Conservation (phyloP, 2,797 vertebrate species). For the Pelodytes ibericus region DNA sequence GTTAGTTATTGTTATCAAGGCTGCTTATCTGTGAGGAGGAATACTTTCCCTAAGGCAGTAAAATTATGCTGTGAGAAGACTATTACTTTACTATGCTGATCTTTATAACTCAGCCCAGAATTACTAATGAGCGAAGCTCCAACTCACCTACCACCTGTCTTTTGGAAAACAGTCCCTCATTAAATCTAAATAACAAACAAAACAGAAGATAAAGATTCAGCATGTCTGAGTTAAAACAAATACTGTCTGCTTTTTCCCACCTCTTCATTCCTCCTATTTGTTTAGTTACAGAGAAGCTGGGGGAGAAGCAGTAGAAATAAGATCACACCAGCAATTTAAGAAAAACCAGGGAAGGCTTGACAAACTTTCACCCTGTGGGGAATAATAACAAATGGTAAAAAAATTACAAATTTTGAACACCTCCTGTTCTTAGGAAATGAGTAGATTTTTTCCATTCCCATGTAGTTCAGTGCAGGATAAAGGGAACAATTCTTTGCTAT, state of each 20-base stretch:
- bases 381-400: too few species aligned
- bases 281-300: background rate
- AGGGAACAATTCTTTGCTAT: too few species aligned
- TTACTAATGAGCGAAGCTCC: constrained; percentile 5
- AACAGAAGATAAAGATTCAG: constrained; percentile 18
- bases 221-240: constrained; percentile 1
- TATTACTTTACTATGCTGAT: background rate
- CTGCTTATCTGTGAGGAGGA: background rate
- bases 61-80: background rate
- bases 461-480: too few species aligned
- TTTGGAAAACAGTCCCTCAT: background rate
- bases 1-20: background rate
- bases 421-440: too few species aligned
- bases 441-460: too few species aligned
- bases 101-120: background rate
- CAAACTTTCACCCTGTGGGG: too few species aligned
- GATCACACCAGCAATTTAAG: too few species aligned
- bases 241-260: background rate
- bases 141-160: constrained; percentile 2
- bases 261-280: background rate
- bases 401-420: too few species aligned
- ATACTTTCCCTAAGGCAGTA: constrained; percentile 5
- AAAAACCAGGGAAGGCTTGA: too few species aligned
- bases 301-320: too few species aligned
- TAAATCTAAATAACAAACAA: background rate